Evolutionary conservation across 2,113 vertebrate genomes (phyloP).

Genomic region (Apodemus speciosus): DNA sequence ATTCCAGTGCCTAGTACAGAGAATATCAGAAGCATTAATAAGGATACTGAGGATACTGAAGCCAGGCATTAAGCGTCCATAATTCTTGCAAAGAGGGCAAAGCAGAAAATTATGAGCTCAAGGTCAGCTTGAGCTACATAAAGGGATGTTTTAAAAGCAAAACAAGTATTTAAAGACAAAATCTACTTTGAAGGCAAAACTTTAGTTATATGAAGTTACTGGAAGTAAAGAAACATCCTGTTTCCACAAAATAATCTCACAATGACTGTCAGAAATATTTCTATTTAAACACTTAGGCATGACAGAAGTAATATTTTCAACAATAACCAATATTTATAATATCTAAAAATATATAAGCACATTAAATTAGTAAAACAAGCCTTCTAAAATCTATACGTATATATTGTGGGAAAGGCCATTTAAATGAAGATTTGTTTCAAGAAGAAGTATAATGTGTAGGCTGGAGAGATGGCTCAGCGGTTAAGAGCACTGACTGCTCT

Average conservation of each 20-base stretch:
- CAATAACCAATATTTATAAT: constrained; percentile 40
- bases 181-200: neutral
- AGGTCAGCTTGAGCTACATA: neutral
- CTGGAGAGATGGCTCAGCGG: too few species aligned
- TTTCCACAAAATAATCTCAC: neutral
- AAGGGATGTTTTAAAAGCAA: neutral
- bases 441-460: neutral
- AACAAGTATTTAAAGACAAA: neutral
- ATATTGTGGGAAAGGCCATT: constrained; percentile 6
- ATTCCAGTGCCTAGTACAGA: neutral
- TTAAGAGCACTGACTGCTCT: too few species aligned
- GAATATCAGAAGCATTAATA: constrained; percentile 2
- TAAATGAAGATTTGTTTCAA: constrained; percentile 5
- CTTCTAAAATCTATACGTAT: neutral
- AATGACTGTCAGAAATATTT: neutral
- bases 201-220: neutral
- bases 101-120: neutral
- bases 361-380: neutral
- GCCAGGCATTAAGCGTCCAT: neutral
- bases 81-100: neutral
- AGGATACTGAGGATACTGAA: neutral
- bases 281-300: neutral
- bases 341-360: neutral
- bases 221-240: neutral
- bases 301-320: neutral